Conservation (phyloP, 2,888 invertebrate genomes). For the Cryptocephalus primarius region DNA sequence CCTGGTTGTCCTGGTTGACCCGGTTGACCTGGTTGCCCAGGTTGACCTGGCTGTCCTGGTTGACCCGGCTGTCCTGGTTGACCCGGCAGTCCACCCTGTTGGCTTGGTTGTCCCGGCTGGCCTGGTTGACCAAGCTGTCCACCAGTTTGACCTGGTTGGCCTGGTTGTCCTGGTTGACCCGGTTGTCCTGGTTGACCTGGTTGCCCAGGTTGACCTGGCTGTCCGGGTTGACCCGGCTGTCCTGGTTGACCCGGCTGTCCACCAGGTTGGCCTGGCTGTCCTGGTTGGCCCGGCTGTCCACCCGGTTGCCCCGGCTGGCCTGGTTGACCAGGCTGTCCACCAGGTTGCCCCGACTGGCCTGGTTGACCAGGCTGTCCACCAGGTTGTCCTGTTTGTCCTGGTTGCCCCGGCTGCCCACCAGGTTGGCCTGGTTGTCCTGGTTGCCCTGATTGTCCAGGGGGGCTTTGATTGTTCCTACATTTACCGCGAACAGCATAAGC, state of each 20-base stretch:
- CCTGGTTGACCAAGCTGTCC: no score
- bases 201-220: neutral
- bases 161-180: neutral
- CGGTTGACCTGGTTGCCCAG: no score
- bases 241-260: neutral
- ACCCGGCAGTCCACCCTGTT: no score
- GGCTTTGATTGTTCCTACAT: constrained; percentile 7
- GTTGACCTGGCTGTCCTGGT: no score
- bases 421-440: constrained; percentile 6
- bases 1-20: no score
- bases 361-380: neutral
- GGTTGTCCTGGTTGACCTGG: neutral
- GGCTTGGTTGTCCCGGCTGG: no score
- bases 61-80: no score
- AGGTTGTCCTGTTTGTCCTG: neutral
- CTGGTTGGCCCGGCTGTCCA: neutral
- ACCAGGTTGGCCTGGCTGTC: neutral
- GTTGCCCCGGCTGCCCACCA: neutral
- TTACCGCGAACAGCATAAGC: constrained; percentile 42
- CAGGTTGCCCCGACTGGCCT: constrained; percentile 5
- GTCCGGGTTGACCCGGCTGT: neutral
- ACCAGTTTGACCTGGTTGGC: no score
- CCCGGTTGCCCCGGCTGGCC: neutral
- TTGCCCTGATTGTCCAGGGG: neutral
- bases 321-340: neutral